Conservation (phyloP, 2,797 vertebrate genomes). For the Gymnodraco acuticeps region DNA sequence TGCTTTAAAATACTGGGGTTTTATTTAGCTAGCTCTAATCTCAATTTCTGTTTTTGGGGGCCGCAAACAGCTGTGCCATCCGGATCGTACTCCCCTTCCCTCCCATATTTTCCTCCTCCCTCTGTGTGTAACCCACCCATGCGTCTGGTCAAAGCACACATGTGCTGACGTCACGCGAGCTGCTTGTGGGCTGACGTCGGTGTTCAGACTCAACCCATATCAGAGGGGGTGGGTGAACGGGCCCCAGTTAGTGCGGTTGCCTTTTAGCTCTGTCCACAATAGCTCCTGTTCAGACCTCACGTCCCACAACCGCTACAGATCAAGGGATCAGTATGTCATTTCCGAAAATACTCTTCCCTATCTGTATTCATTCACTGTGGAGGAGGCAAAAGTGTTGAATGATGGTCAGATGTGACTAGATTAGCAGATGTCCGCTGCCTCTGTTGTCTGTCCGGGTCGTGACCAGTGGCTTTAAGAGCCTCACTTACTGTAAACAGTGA, state of each 20-base stretch:
- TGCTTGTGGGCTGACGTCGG: slow-evolving; percentile 73
- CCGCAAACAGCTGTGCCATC: slow-evolving; percentile 39
- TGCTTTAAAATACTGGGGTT: slow-evolving; percentile 63
- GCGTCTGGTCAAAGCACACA: slow-evolving; percentile 63
- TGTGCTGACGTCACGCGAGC: slow-evolving; percentile 66
- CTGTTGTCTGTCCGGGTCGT: slow-evolving; percentile 36
- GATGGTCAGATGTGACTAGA: slow-evolving; percentile 64
- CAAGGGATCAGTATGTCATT: slow-evolving; percentile 69
- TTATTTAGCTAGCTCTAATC: slow-evolving; percentile 62
- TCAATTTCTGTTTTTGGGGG: slow-evolving; percentile 48
- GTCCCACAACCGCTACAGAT: slow-evolving; percentile 67
- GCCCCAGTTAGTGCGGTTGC: slow-evolving; percentile 58
- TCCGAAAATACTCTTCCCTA: slow-evolving; percentile 58
- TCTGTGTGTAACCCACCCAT: slow-evolving; percentile 38
- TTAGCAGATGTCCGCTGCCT: slow-evolving; percentile 54
- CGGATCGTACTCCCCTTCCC: slow-evolving; percentile 15
- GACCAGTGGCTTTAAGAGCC: slow-evolving; percentile 34
- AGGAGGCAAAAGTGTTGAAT: slow-evolving; percentile 48
- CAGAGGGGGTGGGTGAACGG: slow-evolving; percentile 47
- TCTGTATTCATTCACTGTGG: slow-evolving; percentile 45
- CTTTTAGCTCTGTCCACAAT: slow-evolving; percentile 62
- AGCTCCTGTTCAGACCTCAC: slow-evolving; percentile 73
- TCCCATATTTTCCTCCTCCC: slow-evolving; percentile 24
- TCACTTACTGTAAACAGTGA: slow-evolving; percentile 4
- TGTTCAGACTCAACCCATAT: slow-evolving; percentile 64